A percentile compares a stretch with the other conserved stretches of the same genome.
phyloP scores from a whole-genome alignment of 2,797 vertebrate species.

The Astyanax mexicanus region DNA sequence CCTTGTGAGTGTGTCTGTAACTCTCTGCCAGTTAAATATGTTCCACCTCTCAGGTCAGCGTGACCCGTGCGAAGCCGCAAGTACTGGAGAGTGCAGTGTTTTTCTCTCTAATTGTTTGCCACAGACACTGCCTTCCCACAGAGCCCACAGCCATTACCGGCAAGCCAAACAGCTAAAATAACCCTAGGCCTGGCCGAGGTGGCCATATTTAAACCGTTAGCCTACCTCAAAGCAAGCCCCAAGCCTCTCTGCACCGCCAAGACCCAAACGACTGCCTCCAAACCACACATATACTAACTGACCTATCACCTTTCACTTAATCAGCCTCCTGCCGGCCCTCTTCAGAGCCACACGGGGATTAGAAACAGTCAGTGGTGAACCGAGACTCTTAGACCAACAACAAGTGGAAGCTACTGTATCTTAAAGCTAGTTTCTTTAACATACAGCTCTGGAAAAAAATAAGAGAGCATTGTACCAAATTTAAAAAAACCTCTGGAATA shows the following conservation, averaged over 20 bases:
- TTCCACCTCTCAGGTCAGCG: slow-evolving; percentile 7
- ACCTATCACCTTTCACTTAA: slow-evolving; percentile 22
- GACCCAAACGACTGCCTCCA: neutral
- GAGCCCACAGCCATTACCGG: neutral
- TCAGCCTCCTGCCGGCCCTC: slow-evolving; percentile 25
- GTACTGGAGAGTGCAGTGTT: neutral
- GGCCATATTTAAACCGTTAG: slow-evolving; percentile 12
- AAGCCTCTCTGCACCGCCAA: neutral
- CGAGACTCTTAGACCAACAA: too few species aligned
- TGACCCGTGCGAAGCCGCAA: slow-evolving; percentile 10
- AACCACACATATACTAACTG: neutral
- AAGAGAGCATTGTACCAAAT: too few species aligned
- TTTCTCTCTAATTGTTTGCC: slow-evolving; percentile 16
- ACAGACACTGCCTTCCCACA: neutral
- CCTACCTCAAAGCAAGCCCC: neutral
- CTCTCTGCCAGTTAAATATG: slow-evolving; percentile 30
- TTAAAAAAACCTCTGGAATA: too few species aligned
- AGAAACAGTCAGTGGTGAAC: too few species aligned
- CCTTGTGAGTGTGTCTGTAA: neutral
- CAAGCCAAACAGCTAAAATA: neutral
- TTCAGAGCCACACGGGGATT: neutral
- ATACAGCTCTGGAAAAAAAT: too few species aligned
- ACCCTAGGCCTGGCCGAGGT: neutral
- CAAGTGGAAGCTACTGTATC: too few species aligned
- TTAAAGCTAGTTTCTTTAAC: too few species aligned